Conservation (phyloP, 2,888 invertebrate species). For the Pristionchus japonicus region DNA sequence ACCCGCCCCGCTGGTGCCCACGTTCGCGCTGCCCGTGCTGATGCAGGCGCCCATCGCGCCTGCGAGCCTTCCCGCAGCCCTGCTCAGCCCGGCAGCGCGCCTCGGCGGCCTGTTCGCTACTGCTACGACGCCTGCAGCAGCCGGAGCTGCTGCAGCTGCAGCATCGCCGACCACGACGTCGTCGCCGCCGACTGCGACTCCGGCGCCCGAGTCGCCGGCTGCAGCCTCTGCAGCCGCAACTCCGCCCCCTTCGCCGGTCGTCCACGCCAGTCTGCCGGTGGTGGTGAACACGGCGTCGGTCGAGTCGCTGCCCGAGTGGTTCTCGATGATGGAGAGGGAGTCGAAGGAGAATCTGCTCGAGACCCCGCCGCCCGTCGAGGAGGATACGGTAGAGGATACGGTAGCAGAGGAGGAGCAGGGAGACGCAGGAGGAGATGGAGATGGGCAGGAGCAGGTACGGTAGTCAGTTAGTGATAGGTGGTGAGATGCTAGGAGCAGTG, state of each 20-base stretch:
- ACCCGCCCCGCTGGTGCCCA: not conserved
- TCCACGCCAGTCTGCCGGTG: not conserved
- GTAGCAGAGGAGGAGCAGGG: not conserved
- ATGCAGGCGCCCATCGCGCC: not conserved
- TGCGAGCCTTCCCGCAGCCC: not conserved
- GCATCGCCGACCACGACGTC: not conserved
- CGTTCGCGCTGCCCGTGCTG: not conserved
- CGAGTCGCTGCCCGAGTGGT: conserved; percentile 38
- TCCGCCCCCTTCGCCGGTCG: not conserved
- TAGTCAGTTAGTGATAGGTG: not conserved
- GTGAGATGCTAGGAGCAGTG: not conserved
- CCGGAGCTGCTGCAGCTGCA: not conserved
- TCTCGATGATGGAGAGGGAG: not conserved
- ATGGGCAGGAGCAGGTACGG: not conserved
- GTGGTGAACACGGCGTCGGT: not conserved
- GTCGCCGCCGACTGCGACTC: not conserved
- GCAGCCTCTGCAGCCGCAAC: not conserved
- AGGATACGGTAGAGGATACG: not conserved
- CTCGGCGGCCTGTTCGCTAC: not conserved
- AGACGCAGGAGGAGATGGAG: not conserved
- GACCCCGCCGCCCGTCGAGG: too few species aligned
- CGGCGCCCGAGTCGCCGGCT: conserved; percentile 75
- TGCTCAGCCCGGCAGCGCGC: conserved; percentile 3
- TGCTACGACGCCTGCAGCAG: conserved; percentile 1
- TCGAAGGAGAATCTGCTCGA: not conserved